Evolutionary conservation across 2,888 invertebrate species (phyloP).

Genomic region (Steinernema carpocapsae): DNA sequence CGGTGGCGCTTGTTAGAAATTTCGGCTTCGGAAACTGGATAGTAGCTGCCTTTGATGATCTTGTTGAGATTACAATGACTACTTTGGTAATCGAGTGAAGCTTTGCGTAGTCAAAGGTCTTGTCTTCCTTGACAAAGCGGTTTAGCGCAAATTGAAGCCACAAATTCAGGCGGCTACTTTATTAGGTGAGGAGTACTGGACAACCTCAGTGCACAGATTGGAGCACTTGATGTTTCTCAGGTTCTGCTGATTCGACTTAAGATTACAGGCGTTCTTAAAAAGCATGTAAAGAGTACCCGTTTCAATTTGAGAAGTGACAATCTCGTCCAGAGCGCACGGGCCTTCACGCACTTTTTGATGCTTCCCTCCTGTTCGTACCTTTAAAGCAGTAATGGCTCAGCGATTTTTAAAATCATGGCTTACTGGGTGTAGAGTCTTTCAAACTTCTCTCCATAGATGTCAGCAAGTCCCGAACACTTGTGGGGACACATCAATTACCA

Average conservation of each 20-base stretch:
- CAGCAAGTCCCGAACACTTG: constrained; percentile 85
- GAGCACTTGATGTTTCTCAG: constrained; percentile 97
- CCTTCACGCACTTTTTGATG: constrained; percentile 74
- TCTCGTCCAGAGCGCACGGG: constrained; percentile 88
- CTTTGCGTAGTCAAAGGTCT: constrained; percentile 82
- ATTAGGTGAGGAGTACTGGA: constrained; percentile 79
- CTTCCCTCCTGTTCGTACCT: constrained; percentile 67
- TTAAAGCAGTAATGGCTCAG: constrained; percentile 24
- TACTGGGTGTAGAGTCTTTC: constrained; percentile 82
- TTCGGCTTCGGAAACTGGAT: constrained; percentile 83
- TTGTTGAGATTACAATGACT: constrained; percentile 90
- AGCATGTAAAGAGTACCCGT: constrained; percentile 94
- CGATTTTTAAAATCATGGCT: constrained; percentile 41
- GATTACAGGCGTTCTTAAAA: constrained; percentile 84
- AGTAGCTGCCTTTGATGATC: constrained; percentile 94
- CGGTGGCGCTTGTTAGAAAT: constrained; percentile 82
- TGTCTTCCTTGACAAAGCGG: constrained; percentile 83
- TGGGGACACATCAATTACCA: constrained; percentile 98
- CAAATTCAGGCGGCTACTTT: constrained; percentile 89
- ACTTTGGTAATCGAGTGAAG: constrained; percentile 79
- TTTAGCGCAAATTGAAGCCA: constrained; percentile 95
- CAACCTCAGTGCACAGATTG: constrained; percentile 95
- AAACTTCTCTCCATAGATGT: constrained; percentile 94
- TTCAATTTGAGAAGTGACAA: constrained; percentile 83
- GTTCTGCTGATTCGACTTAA: constrained; percentile 96